Base-by-base conservation (phyloP, 2,888 invertebrate genomes). In the Zootermopsis nevadensis region DNA sequence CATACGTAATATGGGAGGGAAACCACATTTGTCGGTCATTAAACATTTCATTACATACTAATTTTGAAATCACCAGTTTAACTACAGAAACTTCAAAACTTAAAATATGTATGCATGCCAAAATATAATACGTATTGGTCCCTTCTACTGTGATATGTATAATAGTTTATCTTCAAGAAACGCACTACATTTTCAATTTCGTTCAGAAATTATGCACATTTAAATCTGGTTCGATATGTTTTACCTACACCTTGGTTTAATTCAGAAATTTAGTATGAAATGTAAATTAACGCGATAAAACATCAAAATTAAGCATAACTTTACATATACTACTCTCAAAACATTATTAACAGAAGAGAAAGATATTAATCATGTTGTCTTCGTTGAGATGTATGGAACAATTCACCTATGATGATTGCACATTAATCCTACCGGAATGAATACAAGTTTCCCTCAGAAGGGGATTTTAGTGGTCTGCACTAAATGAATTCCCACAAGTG, bases 161-260 rank as follows among this genome's bases (percentile, higher is more conserved):
- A 38, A 15, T 31, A 74, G 6, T 4, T n/a, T 38, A 74, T 74
- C 24, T 24, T 35, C n/a, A 24, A 38, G 7, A 69, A 33, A 6
- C 79, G 79, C 79, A 79, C 79, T 79, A 79, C 38, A 79, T 79
- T 79, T 79, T 66, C 33, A n/a, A 38, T 66, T 33, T 27, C 38
- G 60, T 60, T 60, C 60, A 60, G 79, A 79, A 79, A 66, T 38
- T 12, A 0, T 10, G 19, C 19, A 19, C 48, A 12, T 48, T 48
- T 6, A 15, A 19, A 0, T 1, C 15, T 19, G 19, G 19, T 48
- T 48, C 15, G 48, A 12, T 12, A 3, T 19, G 1, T 48, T 19
- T 15, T 3, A 15, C 48, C 19, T 0, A 15, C 48, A 19, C 48
- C 19, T 19, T 2, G 19, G 48, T 48, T 48, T 12, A 19, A 12